phyloP scores from a whole-genome alignment of 1,140 invertebrate species.

The Meloidogyne floridensis region DNA sequence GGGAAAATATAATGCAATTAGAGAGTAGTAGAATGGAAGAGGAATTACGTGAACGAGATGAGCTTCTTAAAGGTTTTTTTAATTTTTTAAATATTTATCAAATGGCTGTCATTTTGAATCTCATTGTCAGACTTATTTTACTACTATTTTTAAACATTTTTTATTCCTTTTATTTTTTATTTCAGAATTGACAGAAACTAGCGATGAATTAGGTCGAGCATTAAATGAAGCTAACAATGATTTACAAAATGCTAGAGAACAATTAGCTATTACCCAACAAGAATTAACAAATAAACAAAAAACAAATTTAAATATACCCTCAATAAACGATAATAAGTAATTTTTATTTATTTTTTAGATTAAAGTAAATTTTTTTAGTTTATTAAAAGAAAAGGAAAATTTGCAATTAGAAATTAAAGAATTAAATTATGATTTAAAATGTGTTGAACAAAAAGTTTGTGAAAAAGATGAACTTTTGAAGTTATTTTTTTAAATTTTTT shows the following conservation, averaged over 20 bases:
- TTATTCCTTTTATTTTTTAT: neutral
- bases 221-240: conserved; percentile 29
- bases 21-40: conserved; percentile 12
- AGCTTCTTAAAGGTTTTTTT: conserved; percentile 21
- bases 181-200: conserved; percentile 30
- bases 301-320: neutral
- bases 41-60: conserved; percentile 21
- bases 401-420: neutral
- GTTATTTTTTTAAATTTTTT: neutral
- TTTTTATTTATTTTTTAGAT: neutral
- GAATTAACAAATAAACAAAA: neutral
- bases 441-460: neutral
- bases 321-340: neutral
- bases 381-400: neutral
- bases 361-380: neutral
- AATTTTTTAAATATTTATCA: no score
- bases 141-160: neutral
- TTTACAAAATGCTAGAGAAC: conserved; percentile 10
- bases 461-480: neutral
- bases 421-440: conserved; percentile 4
- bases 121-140: neutral
- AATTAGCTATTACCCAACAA: neutral
- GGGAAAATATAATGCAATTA: neutral
- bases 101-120: no score
- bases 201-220: conserved; percentile 20